Base-by-base conservation (phyloP, 2,797 vertebrate genomes). In the Luscinia luscinia region DNA sequence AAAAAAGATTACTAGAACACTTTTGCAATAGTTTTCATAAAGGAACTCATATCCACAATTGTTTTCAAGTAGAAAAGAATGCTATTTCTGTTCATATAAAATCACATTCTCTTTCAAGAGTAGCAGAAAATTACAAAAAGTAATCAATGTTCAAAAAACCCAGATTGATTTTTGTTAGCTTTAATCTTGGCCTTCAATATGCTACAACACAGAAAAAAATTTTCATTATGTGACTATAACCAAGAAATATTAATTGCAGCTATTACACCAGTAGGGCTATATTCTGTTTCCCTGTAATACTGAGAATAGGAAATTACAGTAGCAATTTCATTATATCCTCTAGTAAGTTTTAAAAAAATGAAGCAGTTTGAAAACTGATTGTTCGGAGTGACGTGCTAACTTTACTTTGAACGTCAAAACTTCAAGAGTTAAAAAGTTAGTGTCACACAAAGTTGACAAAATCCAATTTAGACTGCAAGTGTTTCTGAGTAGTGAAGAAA, bases 181-280 rank as follows among this genome's bases (percentile, higher is more conserved):
- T 87, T 93, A 62, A 63, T 74, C 12, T 70, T 75, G 27, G 45
- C n/a, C 32, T 78, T 34, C 54, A 63, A 52, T 57, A 55, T 36
- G 18, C 9, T 43, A 51, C 75, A 49, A 55, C 46, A 16, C 46
- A 73, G 51, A 62, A 21, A 61, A n/a, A 88, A 8, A 55, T 41
- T 57, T 87, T 36, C 17, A 46, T 66, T 82, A 61, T 11, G 34
- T 78, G n/a, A 24, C 51, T 79, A 79, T 43, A 78, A 79, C 46
- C 20, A 89, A 79, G 51, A 73, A 67, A 85, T 82, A 80, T 89
- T 92, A 93, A 88, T 89, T 90, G 64, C 32, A 87, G 14, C 38
- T 7, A 61, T 76, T 92, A 38, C 30, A 89, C 27, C 61, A 80
- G 41, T 48, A 77, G 59, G 82, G 15, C 38, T 85, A 30, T 58